phyloP scores from a whole-genome alignment of 1,140 invertebrate genomes.

The Drosophila grimshawi region DNA sequence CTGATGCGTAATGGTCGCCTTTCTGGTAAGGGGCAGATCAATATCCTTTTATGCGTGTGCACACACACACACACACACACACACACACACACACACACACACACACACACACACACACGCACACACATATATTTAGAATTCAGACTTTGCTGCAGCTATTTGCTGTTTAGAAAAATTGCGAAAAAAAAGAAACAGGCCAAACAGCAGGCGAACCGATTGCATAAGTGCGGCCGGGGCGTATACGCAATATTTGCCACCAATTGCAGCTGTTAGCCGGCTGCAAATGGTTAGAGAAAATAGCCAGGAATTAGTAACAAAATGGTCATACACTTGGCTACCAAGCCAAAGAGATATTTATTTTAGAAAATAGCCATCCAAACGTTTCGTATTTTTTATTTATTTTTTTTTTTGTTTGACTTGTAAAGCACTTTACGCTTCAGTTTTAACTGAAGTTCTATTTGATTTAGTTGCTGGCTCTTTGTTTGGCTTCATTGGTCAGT shows the following conservation, averaged over 20 bases:
- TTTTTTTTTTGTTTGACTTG: conserved; percentile 6
- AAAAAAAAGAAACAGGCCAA: conserved; percentile 51
- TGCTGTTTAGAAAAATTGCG: conserved; percentile 75
- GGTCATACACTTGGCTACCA: conserved; percentile 19
- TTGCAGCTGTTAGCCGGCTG: conserved; percentile 71
- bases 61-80: conserved; percentile 37
- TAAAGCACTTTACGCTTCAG: conserved; percentile 63
- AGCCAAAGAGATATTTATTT: conserved; percentile 76
- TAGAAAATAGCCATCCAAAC: conserved; percentile 61
- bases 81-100: conserved; percentile 14
- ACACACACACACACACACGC: conserved; percentile 19
- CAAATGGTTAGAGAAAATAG: conserved; percentile 52
- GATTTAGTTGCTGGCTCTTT: conserved; percentile 62
- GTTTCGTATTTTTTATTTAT: conserved; percentile 16
- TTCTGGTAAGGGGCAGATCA: conserved; percentile 77
- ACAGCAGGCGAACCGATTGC: conserved; percentile 54
- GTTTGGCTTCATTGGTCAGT: conserved; percentile 56
- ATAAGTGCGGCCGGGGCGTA: conserved; percentile 66
- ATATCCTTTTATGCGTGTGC: conserved; percentile 80
- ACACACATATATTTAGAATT: conserved; percentile 41
- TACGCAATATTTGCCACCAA: conserved; percentile 81
- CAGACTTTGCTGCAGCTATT: conserved; percentile 45
- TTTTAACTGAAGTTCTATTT: conserved; percentile 68
- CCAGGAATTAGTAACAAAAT: conserved; percentile 72
- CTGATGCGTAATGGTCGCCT: conserved; percentile 67